Evolutionary conservation across 2,888 invertebrate genomes (phyloP), one percentile per base, ranked within the genome.

Genomic region (Yponomeuta sedellus): DNA sequence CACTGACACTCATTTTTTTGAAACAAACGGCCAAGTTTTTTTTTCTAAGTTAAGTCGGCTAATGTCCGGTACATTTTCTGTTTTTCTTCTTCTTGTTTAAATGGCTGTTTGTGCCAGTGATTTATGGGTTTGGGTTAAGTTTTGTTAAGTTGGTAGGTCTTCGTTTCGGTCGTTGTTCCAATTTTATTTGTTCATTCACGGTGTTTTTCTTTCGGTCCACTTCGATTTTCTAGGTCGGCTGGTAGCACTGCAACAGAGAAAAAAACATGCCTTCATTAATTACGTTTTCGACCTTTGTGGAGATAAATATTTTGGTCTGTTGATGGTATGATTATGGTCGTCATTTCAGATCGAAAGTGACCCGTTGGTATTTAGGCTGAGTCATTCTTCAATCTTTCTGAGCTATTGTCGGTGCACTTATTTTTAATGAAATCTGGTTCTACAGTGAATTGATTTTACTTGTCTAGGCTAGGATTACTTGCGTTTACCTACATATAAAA

Each of bases 181-280:
- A 69, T 71, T 73, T 69, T 66, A 69, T 71, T 73, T 69, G 66
- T 69, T 70, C 71, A 64, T 68, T 70, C 2, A 16, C 44, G 1
- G 12, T 52, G 12, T 52, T 52, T 52, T 67, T 69, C 73, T 70
- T 67, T 71, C 65, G 67, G 68, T 67, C 66, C 70, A 68, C 66
- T 70, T 66, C 68, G 71, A 66, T 67, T 70, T 69, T 71, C 70
- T 73, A 72, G 75, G 75, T 75, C 74, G 75, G 72, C 70, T 44
- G 68, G 71, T 68, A 57, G 68, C 69, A 69, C 82, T 82, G 82
- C 69, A 82, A 82, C 81, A 82, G 81, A 77, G 74, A 73, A 78
- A 72, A 74, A 72, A 71, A 70, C 10, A 70, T 16, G 16, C 44
- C 70, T 76, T 71, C 71, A 71, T 77, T 75, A 76, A 74, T 74